A percentile compares a stretch with the other conserved stretches of the same genome.
phyloP scores from a whole-genome alignment of 2,888 invertebrate species.

The Alitta virens region DNA sequence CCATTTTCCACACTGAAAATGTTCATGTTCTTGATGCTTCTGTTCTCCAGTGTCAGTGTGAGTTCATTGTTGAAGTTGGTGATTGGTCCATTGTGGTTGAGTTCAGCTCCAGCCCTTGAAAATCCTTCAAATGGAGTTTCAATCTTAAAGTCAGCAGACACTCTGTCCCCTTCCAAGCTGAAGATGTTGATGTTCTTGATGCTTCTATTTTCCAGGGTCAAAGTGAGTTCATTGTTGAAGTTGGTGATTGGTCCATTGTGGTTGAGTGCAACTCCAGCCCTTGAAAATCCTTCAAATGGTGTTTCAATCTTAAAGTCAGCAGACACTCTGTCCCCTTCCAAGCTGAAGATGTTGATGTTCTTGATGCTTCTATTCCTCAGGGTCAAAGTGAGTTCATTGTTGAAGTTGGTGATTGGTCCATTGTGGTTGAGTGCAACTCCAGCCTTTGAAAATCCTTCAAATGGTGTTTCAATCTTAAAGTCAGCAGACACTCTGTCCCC shows the following conservation, averaged over 20 bases:
- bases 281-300: not conserved
- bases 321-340: not conserved
- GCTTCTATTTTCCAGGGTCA: not conserved
- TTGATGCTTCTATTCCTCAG: not conserved
- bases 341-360: not conserved
- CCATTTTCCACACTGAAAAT: not conserved
- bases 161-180: not conserved
- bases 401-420: not conserved
- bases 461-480: not conserved
- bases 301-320: not conserved
- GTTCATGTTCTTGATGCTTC: not conserved
- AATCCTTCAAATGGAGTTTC: slow-evolving; percentile 1
- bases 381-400: not conserved
- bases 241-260: slow-evolving; percentile 16
- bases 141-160: not conserved
- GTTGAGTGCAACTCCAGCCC: not conserved
- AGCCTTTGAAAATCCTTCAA: not conserved
- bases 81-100: not conserved
- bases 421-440: not conserved
- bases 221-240: slow-evolving; percentile 14
- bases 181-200: not conserved
- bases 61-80: not conserved
- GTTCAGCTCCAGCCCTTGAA: not conserved
- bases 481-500: not conserved
- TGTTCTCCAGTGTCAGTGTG: not conserved